phyloP scores from a whole-genome alignment of 2,888 invertebrate species.

The Andrena minutula region DNA sequence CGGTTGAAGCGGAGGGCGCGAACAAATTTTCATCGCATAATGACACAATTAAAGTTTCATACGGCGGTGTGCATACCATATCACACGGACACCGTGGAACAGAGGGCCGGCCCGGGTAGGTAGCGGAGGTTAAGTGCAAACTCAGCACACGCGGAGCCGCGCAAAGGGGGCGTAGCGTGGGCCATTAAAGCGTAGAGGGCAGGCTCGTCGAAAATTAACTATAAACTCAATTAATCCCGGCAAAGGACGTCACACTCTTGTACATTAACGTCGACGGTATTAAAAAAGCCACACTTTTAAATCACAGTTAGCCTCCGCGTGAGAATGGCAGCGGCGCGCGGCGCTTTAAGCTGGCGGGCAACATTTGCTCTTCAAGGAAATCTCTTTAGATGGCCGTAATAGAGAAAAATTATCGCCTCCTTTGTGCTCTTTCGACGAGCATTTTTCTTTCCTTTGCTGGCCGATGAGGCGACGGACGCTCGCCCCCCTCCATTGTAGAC shows the following conservation, averaged over 20 bases:
- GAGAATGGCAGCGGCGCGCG: slow-evolving; percentile 23
- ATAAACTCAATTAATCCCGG: slow-evolving; percentile 71
- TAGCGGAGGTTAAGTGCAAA: slow-evolving; percentile 47
- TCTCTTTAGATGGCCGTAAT: slow-evolving; percentile 57
- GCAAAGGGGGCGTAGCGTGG: slow-evolving; percentile 26
- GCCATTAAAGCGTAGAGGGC: slow-evolving; percentile 61
- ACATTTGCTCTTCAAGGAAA: slow-evolving; percentile 53
- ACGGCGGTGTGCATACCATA: slow-evolving; percentile 58
- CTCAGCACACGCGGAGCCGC: slow-evolving; percentile 36
- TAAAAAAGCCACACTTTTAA: slow-evolving; percentile 65
- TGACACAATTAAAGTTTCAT: slow-evolving; percentile 77
- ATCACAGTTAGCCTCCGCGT: slow-evolving; percentile 51
- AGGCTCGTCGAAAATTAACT: slow-evolving; percentile 68
- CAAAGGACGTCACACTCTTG: slow-evolving; percentile 56
- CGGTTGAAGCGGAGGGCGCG: slow-evolving; percentile 31
- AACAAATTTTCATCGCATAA: slow-evolving; percentile 75
- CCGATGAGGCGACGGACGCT: slow-evolving; percentile 2
- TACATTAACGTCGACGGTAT: slow-evolving; percentile 64
- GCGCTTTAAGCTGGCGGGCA: slow-evolving; percentile 52
- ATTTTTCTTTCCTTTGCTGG: slow-evolving; percentile 1
- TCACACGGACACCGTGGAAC: slow-evolving; percentile 52
- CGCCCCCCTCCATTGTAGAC: neutral
- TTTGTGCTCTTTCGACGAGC: slow-evolving; percentile 27
- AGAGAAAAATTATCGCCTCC: slow-evolving; percentile 52
- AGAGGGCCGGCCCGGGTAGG: slow-evolving; percentile 28